phyloP scores from a whole-genome alignment of 2,888 invertebrate genomes.

The Phymatocera aterrima region DNA sequence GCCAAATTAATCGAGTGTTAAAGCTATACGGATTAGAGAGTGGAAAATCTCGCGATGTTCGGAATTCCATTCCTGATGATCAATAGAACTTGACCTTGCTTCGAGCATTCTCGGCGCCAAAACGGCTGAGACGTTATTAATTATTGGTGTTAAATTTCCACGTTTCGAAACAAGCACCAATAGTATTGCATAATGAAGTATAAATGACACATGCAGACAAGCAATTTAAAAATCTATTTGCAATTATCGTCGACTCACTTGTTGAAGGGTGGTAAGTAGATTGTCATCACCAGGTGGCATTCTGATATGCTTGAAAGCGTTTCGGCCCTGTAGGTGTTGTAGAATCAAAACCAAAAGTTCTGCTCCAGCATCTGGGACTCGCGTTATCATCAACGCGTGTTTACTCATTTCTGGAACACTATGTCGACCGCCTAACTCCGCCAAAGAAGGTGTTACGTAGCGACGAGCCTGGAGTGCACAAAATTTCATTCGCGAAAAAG shows the following conservation, averaged over 20 bases:
- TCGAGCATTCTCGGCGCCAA: background rate
- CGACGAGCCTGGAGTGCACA: slow-evolving; percentile 54
- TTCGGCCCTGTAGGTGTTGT: slow-evolving; percentile 78
- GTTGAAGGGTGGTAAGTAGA: slow-evolving; percentile 66
- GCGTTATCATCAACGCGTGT: slow-evolving; percentile 78
- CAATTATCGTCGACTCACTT: slow-evolving; percentile 74
- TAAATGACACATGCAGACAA: too few relatives aligned
- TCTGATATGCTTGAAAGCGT: slow-evolving; percentile 78
- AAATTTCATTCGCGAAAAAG: background rate
- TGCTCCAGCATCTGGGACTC: slow-evolving; percentile 79
- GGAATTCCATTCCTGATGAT: background rate
- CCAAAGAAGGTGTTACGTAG: slow-evolving; percentile 76
- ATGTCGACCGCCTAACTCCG: slow-evolving; percentile 73
- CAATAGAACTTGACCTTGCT: background rate
- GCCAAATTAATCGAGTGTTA: background rate
- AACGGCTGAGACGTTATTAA: background rate
- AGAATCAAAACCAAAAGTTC: slow-evolving; percentile 79
- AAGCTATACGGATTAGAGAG: background rate
- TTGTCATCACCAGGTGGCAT: slow-evolving; percentile 71
- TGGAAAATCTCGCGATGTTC: background rate
- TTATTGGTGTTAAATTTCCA: background rate
- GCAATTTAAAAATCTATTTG: too few relatives aligned
- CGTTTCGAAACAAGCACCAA: background rate
- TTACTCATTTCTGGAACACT: slow-evolving; percentile 75
- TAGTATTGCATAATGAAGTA: background rate